Conservation (phyloP, 2,113 vertebrate species). For the Muscicapa adusta region DNA sequence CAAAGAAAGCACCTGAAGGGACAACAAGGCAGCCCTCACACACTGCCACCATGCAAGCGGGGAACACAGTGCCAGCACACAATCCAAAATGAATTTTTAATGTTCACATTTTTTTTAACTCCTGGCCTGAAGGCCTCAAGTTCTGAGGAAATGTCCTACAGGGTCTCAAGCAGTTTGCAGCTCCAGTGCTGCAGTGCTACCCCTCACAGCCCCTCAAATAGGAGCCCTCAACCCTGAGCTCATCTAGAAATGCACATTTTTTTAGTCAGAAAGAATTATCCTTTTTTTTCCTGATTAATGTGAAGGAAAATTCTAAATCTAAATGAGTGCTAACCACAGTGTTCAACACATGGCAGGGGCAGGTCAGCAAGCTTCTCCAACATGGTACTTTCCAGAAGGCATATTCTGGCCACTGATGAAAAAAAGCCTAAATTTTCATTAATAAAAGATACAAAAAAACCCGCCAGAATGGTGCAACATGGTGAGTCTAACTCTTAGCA, state of each 20-base stretch:
- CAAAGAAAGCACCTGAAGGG: neutral
- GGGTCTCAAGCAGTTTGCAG: neutral
- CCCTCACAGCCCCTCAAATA: neutral
- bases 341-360: neutral
- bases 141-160: neutral
- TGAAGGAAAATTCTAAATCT: conserved; percentile 37
- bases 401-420: neutral
- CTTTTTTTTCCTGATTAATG: conserved; percentile 40
- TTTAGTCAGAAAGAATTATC: conserved; percentile 51
- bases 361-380: neutral
- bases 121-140: neutral
- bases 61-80: neutral
- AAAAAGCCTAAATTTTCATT: neutral
- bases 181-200: neutral
- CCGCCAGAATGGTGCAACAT: neutral
- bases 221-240: neutral
- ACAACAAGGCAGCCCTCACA: neutral
- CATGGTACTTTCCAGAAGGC: conserved; percentile 26
- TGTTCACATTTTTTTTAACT: neutral
- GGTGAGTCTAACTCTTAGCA: neutral
- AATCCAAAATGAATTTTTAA: neutral
- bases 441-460: neutral
- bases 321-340: neutral
- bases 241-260: neutral
- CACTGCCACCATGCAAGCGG: neutral